Evolutionary conservation across 2,797 vertebrate genomes (phyloP).

Genomic region (Gorsachius magnificus): DNA sequence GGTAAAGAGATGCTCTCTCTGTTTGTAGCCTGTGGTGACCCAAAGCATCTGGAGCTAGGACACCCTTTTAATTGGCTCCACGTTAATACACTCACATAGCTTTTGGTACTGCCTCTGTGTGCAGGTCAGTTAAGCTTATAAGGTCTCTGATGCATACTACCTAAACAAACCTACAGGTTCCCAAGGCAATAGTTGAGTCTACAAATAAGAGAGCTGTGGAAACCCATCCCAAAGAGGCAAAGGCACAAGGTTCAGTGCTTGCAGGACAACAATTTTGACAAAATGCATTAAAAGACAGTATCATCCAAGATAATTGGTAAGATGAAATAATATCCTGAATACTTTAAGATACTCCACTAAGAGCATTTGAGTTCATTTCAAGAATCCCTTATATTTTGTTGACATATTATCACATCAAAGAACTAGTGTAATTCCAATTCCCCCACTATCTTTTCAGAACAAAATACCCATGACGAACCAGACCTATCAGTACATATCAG

Average conservation of each 20-base stretch:
- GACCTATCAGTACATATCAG: not conserved
- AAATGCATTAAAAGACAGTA: not conserved
- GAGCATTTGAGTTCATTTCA: not conserved
- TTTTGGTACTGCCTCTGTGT: not conserved
- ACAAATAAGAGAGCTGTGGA: not conserved
- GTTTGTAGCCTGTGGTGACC: not conserved
- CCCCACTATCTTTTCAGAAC: not conserved
- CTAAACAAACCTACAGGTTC: not conserved
- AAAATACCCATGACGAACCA: not conserved
- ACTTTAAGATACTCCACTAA: not conserved
- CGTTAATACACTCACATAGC: not conserved
- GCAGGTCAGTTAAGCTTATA: not conserved
- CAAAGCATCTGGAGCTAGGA: not conserved
- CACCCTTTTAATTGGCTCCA: not conserved
- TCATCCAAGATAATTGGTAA: not conserved
- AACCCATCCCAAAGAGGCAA: not conserved
- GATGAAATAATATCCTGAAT: not conserved
- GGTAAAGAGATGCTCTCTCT: not conserved
- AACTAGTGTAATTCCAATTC: not conserved
- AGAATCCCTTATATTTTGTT: not conserved
- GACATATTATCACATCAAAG: not conserved
- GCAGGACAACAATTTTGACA: not conserved
- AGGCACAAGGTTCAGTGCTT: not conserved
- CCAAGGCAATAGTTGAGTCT: not conserved
- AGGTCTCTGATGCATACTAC: not conserved